Percentiles rank a stretch among this genome's conserved stretches.
Conservation (phyloP, 1,140 invertebrate genomes). For the Ditylenchus dipsaci region DNA sequence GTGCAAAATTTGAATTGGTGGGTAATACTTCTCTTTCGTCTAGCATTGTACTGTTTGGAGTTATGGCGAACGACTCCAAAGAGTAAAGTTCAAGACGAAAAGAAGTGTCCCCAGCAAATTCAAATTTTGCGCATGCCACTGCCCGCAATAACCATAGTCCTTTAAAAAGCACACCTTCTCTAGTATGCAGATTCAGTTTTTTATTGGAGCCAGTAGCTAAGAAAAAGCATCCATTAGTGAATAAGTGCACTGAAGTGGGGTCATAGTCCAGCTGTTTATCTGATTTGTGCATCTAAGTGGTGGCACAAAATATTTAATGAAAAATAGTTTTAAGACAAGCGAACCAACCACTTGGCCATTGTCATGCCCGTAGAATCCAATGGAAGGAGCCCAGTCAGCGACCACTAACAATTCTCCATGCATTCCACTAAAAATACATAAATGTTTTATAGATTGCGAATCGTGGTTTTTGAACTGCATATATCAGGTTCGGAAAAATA, state of each 20-base stretch:
- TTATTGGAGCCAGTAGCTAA: slow-evolving; percentile 78
- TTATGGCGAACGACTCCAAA: no score
- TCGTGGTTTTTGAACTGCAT: no score
- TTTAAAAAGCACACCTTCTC: slow-evolving; percentile 69
- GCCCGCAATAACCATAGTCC: no score
- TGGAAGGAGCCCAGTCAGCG: slow-evolving; percentile 83
- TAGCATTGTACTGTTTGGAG: no score
- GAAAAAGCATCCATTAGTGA: slow-evolving; percentile 75
- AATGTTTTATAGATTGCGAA: no score
- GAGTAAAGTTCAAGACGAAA: no score
- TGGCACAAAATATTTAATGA: neutral
- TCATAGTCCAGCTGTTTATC: slow-evolving; percentile 78
- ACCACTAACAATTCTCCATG: slow-evolving; percentile 69
- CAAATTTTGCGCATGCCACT: no score
- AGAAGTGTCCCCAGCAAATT: no score
- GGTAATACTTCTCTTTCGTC: no score
- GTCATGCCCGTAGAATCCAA: slow-evolving; percentile 82
- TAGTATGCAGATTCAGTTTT: slow-evolving; percentile 72
- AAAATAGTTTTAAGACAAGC: neutral
- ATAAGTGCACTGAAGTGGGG: slow-evolving; percentile 73
- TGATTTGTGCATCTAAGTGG: slow-evolving; percentile 23
- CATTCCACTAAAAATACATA: slow-evolving; percentile 14
- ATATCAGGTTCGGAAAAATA: no score
- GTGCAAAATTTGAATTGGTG: no score
- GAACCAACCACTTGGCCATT: slow-evolving; percentile 29